Evolutionary conservation across 37 sponge, comb jelly and placozoan species (phyloP), one percentile per base, ranked within the genome.

Genomic region (Halisarca cf. caerulea): DNA sequence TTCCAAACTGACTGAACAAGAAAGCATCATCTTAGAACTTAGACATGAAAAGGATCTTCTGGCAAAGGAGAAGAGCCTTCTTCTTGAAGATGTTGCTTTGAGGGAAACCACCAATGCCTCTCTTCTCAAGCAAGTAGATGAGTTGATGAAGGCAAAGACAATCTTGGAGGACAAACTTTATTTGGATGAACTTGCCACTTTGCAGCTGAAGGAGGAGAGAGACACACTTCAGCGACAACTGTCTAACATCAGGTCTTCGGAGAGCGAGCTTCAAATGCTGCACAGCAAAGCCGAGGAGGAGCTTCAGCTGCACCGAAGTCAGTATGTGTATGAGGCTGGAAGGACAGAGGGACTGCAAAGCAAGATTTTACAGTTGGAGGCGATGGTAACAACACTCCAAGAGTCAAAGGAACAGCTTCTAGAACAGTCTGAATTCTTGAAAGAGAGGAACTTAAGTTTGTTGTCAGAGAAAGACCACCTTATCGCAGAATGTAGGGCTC

Each of bases 181-280:
- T 5, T 28, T 6, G 20, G 4, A 5, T 9, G 30, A 23, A 23
- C 24, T 28, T 5, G 15, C 28, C 23, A 5, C 15, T 9, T 23
- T 5, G 64, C 64, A 61, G 64, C 64, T 61, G 64, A 61, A 27
- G 24, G 64, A 61, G 64, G 64, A 61, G 64, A 61, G 64, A 23
- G 64, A 61, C 15, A 27, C 64, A 5, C 15, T 61, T 5, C 24
- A 27, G 23, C 28, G 30, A 27, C 28, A 61, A 27, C 23, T 61
- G 9, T 4, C 4, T 7, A 27, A 27, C 28, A 5, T 28, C 28
- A 61, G 30, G 64, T 23, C 24, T 23, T 23, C 64, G 5, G 28
- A 61, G 23, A 28, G 28, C 28, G 64, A 61, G 64, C 64, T 61
- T 9, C 64, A 61, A 61, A 6, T 23, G 15, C 28, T 4, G 20